phyloP scores from a whole-genome alignment of 2,888 invertebrate species.

The Lasioglossum calceatum region DNA sequence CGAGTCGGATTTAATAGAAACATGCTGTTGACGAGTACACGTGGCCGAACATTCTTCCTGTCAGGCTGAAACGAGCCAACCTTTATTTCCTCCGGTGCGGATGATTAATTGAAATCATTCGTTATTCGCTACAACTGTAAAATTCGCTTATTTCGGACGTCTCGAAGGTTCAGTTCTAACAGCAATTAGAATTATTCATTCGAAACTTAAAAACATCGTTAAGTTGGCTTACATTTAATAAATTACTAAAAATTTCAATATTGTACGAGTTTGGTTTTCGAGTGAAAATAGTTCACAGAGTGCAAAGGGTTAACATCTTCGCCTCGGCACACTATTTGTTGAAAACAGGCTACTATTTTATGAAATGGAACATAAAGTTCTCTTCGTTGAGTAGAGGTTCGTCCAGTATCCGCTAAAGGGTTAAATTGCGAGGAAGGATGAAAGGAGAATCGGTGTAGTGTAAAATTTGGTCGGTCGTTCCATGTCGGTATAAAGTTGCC shows the following conservation, averaged over 20 bases:
- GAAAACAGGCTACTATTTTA: neutral
- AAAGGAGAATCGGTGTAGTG: neutral
- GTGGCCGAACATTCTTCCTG: conserved; percentile 3
- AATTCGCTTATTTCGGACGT: neutral
- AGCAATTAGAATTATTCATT: no score
- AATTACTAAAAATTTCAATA: no score
- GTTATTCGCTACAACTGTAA: neutral
- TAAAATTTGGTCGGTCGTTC: neutral
- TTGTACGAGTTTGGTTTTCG: neutral
- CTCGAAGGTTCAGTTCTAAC: no score
- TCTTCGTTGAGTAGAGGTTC: neutral
- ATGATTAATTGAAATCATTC: neutral
- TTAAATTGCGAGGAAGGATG: neutral
- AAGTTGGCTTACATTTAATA: no score
- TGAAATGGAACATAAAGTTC: neutral
- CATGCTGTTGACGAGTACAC: conserved; percentile 1
- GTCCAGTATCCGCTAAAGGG: neutral
- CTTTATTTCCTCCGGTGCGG: neutral
- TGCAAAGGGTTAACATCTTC: neutral
- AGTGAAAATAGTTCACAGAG: neutral
- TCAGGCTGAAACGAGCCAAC: neutral
- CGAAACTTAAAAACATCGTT: no score
- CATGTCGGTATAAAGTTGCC: neutral
- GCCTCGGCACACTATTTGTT: neutral
- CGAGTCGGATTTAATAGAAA: conserved; percentile 3